A percentile compares a stretch with the other conserved stretches of the same genome.
phyloP scores from a whole-genome alignment of 2,113 vertebrate genomes.

The Marcusenius ussheri region DNA sequence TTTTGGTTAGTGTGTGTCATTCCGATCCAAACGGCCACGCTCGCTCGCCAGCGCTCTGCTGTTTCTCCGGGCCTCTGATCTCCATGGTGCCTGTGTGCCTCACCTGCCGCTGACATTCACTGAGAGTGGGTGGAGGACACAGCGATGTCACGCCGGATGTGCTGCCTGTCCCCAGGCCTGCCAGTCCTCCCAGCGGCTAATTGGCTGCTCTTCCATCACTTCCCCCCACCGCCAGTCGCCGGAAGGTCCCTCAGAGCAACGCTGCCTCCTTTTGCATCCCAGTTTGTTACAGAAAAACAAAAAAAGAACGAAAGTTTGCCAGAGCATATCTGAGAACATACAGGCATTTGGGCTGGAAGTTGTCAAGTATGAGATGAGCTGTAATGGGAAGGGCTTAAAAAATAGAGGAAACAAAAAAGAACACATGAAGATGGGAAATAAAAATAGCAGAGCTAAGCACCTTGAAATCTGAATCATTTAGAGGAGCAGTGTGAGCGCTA shows the following conservation, averaged over 20 bases:
- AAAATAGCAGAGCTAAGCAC: neutral
- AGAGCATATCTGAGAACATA: neutral
- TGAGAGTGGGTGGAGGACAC: neutral
- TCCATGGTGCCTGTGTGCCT: neutral
- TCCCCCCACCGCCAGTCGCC: neutral
- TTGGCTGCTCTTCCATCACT: slow-evolving; percentile 42
- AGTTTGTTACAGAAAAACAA: neutral
- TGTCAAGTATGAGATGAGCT: neutral
- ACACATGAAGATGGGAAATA: neutral
- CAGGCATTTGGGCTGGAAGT: neutral
- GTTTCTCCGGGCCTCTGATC: neutral
- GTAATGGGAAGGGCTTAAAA: neutral
- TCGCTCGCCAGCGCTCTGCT: neutral
- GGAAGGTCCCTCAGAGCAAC: neutral
- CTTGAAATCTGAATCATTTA: neutral
- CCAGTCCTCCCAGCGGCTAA: slow-evolving; percentile 35
- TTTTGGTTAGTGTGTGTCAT: neutral
- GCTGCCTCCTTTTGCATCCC: neutral
- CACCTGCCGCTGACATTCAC: neutral
- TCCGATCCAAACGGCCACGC: neutral
- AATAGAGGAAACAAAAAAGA: neutral
- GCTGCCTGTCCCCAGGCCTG: slow-evolving; percentile 9
- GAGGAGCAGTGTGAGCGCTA: neutral
- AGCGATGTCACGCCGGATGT: neutral
- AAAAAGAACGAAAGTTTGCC: slow-evolving; percentile 4